phyloP scores from a whole-genome alignment of 37 sponge, comb jelly and placozoan species.

The Dysidea cf. avara region DNA sequence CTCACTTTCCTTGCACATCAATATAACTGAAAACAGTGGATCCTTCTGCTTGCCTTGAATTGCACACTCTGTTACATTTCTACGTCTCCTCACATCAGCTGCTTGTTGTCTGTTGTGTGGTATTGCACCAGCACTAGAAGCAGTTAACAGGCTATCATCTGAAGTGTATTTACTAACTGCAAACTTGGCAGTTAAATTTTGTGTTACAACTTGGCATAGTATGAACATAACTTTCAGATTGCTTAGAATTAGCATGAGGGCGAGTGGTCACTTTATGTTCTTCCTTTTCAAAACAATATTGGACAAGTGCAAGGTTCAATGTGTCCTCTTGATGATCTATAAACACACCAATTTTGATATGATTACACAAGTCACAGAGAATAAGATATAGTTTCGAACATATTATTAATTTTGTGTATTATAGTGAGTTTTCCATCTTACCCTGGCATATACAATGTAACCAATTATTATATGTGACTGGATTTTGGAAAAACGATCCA shows the following conservation, averaged over 20 bases:
- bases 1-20: constrained; percentile 17
- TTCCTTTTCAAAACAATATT: constrained; percentile 8
- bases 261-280: constrained; percentile 14
- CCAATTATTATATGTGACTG: no score
- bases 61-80: neutral
- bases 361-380: no score
- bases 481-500: no score
- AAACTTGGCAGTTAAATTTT: neutral
- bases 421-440: no score
- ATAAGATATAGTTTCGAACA: no score
- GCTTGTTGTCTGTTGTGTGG: neutral
- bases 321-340: constrained; percentile 6
- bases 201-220: constrained; percentile 21
- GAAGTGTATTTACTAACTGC: constrained; percentile 1
- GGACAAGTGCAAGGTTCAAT: constrained; percentile 19
- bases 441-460: no score
- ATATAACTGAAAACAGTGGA: constrained; percentile 1
- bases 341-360: no score
- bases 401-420: no score
- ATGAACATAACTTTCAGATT: constrained; percentile 1
- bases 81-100: neutral
- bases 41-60: neutral
- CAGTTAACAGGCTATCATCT: neutral
- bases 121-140: neutral
- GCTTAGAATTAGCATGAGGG: constrained; percentile 28